These are phyloP conservation scores for Chalcis sispes DNA, from an alignment of 2,888 invertebrate genomes.

Conservation along the genomic window DNA sequence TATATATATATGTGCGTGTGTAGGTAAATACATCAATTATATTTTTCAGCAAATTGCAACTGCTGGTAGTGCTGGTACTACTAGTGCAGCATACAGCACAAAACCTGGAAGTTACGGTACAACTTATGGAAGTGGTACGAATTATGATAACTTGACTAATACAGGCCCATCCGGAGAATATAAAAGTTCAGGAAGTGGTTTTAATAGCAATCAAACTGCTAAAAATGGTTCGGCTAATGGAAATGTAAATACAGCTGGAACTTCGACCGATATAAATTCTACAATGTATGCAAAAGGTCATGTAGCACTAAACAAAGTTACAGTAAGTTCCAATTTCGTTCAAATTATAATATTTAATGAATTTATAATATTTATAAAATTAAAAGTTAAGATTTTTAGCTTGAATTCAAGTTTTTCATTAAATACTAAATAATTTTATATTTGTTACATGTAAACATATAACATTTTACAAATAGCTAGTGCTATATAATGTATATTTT, in stretches of 20 bases:
- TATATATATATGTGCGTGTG: too few species aligned
- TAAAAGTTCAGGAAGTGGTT: slow-evolving; percentile 71
- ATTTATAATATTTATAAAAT: too few species aligned
- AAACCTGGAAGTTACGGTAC: slow-evolving; percentile 82
- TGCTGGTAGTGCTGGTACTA: slow-evolving; percentile 84
- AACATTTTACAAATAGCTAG: too few species aligned
- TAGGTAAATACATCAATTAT: too few species aligned
- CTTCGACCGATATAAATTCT: slow-evolving; percentile 84
- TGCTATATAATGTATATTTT: too few species aligned
- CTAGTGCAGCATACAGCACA: slow-evolving; percentile 84
- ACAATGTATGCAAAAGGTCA: slow-evolving; percentile 93
- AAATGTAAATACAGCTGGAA: slow-evolving; percentile 71
- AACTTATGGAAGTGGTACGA: slow-evolving; percentile 80
- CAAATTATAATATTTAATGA: too few species aligned
- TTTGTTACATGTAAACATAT: too few species aligned
- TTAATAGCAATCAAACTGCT: slow-evolving; percentile 74
- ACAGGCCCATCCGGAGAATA: slow-evolving; percentile 72
- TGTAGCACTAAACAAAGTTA: slow-evolving; percentile 90
- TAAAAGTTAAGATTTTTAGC: too few species aligned
- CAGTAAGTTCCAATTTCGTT: slow-evolving; percentile 51
- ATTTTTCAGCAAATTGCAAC: slow-evolving; percentile 82
- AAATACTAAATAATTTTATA: too few species aligned
- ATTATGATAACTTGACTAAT: slow-evolving; percentile 72
- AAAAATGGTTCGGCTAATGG: slow-evolving; percentile 72
- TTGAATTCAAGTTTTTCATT: too few species aligned